A percentile compares a stretch with the other conserved stretches of the same genome.
phyloP scores from a whole-genome alignment of 2,888 invertebrate genomes.

The Drosophila recens region DNA sequence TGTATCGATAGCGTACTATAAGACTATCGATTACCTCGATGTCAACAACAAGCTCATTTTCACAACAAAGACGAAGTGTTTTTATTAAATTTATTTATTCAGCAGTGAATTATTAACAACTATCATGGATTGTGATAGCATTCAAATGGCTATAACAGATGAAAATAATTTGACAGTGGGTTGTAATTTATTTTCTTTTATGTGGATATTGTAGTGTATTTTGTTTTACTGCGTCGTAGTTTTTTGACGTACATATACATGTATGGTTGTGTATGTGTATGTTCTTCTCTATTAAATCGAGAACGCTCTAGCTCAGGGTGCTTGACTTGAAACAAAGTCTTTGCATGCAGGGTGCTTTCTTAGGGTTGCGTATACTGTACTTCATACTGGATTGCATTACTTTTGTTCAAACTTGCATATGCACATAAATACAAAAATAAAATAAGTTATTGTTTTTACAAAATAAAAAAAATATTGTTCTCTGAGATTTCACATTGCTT shows the following conservation, averaged over 20 bases:
- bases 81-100: neutral
- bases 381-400: neutral
- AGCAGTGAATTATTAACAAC: neutral
- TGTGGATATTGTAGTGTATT: neutral
- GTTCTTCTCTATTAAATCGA: neutral
- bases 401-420: neutral
- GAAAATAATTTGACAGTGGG: conserved; percentile 81
- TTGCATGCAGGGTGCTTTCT: neutral
- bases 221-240: conserved; percentile 37
- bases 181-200: conserved; percentile 11
- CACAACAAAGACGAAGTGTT: neutral
- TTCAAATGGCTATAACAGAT: conserved; percentile 83
- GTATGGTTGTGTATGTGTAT: neutral
- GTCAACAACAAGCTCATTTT: neutral
- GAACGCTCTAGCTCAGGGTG: neutral
- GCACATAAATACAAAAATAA: neutral
- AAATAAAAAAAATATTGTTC: no score
- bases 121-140: conserved; percentile 83
- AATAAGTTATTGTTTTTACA: no score
- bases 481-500: no score
- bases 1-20: conserved; percentile 10
- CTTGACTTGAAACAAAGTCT: conserved; percentile 9
- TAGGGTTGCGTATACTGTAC: neutral
- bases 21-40: neutral
- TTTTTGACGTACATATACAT: conserved; percentile 11